These are phyloP conservation scores for Trinorchestia longiramus DNA, from an alignment of 1,140 invertebrate genomes.

Conservation along the genomic window DNA sequence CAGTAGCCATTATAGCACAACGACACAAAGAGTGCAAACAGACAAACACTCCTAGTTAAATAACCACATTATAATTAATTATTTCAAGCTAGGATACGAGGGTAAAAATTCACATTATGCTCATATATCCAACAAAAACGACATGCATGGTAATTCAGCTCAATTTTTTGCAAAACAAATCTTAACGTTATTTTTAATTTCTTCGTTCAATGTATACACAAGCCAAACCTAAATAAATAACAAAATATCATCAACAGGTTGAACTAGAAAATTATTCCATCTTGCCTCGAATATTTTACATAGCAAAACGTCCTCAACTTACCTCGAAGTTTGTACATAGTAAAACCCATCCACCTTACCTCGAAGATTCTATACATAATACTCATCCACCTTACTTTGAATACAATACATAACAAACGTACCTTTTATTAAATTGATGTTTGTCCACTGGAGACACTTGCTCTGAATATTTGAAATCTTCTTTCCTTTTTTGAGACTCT, in stretches of 20 bases:
- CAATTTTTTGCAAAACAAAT: neutral
- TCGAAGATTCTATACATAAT: too few species aligned
- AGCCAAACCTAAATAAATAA: too few species aligned
- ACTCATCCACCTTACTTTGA: too few species aligned
- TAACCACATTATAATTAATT: neutral
- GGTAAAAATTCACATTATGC: neutral
- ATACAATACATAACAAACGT: neutral
- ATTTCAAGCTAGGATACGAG: neutral
- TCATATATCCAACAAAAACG: neutral
- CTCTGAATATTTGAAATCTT: neutral
- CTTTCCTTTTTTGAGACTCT: neutral
- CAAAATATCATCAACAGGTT: too few species aligned
- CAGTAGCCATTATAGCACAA: neutral
- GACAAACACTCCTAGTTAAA: neutral
- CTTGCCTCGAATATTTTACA: too few species aligned
- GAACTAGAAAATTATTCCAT: too few species aligned
- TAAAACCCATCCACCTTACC: too few species aligned
- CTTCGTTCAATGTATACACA: neutral
- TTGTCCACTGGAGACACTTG: neutral
- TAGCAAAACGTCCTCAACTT: too few species aligned
- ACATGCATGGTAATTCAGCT: neutral
- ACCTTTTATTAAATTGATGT: neutral
- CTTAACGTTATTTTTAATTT: neutral
- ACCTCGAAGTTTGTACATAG: too few species aligned
- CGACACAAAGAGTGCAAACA: neutral